Base-by-base conservation (phyloP, 2,888 invertebrate genomes). In the Prenolepis imparis region DNA sequence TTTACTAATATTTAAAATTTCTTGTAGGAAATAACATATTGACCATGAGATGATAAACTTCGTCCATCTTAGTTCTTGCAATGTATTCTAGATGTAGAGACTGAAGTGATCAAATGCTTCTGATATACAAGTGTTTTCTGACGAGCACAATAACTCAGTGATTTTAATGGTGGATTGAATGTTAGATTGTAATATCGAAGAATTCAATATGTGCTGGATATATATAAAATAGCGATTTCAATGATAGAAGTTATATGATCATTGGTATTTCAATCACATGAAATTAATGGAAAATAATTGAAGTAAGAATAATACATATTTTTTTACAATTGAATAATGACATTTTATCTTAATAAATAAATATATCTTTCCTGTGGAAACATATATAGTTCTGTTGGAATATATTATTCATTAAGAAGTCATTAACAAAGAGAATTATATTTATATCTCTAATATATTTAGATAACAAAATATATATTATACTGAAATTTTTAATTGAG, bases 131-230 rank as follows among this genome's bases (percentile, higher is more conserved):
- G 3, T 48, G 6, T 48, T n/a, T 18, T 48, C 0, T 18, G 48
- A 48, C 48, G 39, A 59, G 24, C n/a, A 12, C 24, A 11, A 24
- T 18, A 12, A 39, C 6, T 59, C 39, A 28, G 73, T 59, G 61
- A 73, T 73, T 73, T 59, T 24, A 73, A 41, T 41, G 73, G 59
- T 41, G 48, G 8, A n/a, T 48, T 73, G n/a, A 59, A 41, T 59
- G 39, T 41, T 24, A 39, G 39, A 73, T 41, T 59, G 5, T 12
- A 73, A 73, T 57, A 36, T 36, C 18, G 12, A 15, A 52, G 12
- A 70, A 1, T 18, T 59, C 6, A 59, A 59, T 28, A 28, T 28
- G 3, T 59, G 36, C 9, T 24, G 12, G 11, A n/a, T 24, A 48
- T 1, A 59, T 28, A 28, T 73, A 12, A 28, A 12, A 28, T 9